Evolutionary conservation across 2,888 invertebrate species (phyloP).

Genomic region (Baronia brevicornis): DNA sequence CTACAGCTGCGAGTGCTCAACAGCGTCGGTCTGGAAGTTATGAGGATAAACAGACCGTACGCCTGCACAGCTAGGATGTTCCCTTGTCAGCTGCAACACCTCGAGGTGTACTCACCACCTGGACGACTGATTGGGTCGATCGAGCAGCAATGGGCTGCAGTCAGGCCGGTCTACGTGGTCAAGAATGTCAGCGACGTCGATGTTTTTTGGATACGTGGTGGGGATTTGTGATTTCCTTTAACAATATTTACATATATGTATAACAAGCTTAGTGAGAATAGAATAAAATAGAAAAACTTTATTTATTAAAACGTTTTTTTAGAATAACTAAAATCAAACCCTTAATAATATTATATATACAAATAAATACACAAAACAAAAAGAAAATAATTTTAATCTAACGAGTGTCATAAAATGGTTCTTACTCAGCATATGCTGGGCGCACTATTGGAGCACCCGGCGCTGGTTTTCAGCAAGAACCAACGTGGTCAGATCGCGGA

Average conservation of each 20-base stretch:
- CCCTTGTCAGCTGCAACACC: conserved; percentile 84
- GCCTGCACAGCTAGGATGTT: conserved; percentile 86
- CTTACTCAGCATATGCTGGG: too few species aligned
- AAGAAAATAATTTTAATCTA: too few species aligned
- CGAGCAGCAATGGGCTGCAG: conserved; percentile 83
- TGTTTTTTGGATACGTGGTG: conserved; percentile 84
- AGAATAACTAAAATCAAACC: too few species aligned
- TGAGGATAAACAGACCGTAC: conserved; percentile 86
- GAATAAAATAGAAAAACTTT: too few species aligned
- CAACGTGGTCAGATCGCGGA: too few species aligned
- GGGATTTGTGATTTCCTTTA: conserved; percentile 5
- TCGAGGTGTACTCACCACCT: conserved; percentile 79
- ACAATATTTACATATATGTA: neutral
- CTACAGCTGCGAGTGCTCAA: conserved; percentile 46
- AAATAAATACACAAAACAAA: too few species aligned
- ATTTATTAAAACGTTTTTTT: too few species aligned
- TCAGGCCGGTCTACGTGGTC: conserved; percentile 81
- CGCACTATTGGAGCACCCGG: too few species aligned
- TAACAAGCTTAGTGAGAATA: neutral
- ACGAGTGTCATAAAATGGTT: too few species aligned
- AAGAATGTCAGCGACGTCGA: conserved; percentile 81
- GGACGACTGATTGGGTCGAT: conserved; percentile 80
- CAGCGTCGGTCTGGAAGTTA: conserved; percentile 66
- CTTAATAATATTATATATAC: too few species aligned
- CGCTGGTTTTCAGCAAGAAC: too few species aligned